Conservation (phyloP, 2,797 vertebrate genomes). For the Gambelia wislizenii region DNA sequence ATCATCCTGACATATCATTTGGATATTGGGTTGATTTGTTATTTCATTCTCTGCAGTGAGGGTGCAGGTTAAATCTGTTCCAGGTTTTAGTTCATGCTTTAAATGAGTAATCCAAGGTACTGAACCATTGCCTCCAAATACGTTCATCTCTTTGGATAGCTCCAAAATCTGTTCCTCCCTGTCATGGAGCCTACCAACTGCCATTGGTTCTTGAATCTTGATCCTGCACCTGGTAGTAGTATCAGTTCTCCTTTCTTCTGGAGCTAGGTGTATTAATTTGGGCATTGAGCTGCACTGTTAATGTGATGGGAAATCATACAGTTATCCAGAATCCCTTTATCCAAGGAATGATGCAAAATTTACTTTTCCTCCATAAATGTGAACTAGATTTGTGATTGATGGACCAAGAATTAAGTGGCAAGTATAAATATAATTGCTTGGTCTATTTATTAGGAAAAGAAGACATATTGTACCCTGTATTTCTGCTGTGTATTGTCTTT, state of each 20-base stretch:
- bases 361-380: background rate
- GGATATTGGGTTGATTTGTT: background rate
- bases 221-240: background rate
- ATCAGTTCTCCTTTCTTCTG: background rate
- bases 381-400: constrained; percentile 1
- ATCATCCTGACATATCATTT: background rate
- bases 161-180: too few species aligned
- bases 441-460: constrained; percentile 59
- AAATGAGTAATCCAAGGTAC: too few species aligned
- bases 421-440: constrained; percentile 44
- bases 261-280: background rate
- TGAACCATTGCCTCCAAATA: background rate
- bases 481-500: constrained; percentile 72
- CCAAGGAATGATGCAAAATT: background rate
- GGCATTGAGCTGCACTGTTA: background rate
- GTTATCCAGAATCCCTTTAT: background rate
- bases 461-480: constrained; percentile 66
- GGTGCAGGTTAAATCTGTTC: too few species aligned
- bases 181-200: too few species aligned
- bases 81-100: too few species aligned
- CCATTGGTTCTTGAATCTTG: background rate
- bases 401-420: background rate
- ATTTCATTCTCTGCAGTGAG: background rate
- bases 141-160: too few species aligned
- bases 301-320: background rate